Evolutionary conservation across 2,113 vertebrate genomes (phyloP), one percentile per base, ranked within the genome.

Genomic region (Nothocercus julius): DNA sequence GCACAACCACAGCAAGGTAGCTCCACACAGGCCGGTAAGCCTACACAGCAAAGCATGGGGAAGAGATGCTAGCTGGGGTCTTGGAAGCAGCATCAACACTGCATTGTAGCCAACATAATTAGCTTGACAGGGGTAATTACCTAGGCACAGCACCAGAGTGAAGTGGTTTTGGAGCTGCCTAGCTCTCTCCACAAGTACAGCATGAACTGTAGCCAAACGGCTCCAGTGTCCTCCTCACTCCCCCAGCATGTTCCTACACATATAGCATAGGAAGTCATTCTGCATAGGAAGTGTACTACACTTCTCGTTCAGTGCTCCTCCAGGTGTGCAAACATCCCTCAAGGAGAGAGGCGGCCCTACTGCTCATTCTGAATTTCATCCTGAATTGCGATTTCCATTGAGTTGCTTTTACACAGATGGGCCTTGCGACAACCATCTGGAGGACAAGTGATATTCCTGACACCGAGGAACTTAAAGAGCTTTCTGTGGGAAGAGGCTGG

Each of bases 341-440:
- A 0, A 45, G 34, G 27, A 85, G 6, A 70, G 49, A 49, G 36
- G 44, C 24, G 27, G 44, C 78, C 36, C 79, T 7, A 1, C n/a
- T 6, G 1, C 25, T 56, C 77, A 75, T 34, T 88, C 85, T 19
- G 30, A 83, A 42, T 54, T 84, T 58, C 78, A 78, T 32, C 87
- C 85, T 20, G 27, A 83, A 42, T 56, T 86, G 42, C 4, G 3
- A 56, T 64, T 87, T 38, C 64, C n/a, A 63, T 44, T 78, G 86
- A 88, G 66, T 93, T 53, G 44, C 53, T 94, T 89, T 28, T n/a
- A 63, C 28, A 59, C 83, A 96, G 91, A 94, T 82, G 81, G 83
- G 58, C 66, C 42, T 49, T 45, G 62, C 1, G 1, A 70, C 51
- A 92, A 90, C 88, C 74, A 80, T 74, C 66, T 84, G 92, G 54